These are phyloP conservation scores for Tiliqua scincoides DNA, from an alignment of 2,113 vertebrate species.

Conservation along the genomic window DNA sequence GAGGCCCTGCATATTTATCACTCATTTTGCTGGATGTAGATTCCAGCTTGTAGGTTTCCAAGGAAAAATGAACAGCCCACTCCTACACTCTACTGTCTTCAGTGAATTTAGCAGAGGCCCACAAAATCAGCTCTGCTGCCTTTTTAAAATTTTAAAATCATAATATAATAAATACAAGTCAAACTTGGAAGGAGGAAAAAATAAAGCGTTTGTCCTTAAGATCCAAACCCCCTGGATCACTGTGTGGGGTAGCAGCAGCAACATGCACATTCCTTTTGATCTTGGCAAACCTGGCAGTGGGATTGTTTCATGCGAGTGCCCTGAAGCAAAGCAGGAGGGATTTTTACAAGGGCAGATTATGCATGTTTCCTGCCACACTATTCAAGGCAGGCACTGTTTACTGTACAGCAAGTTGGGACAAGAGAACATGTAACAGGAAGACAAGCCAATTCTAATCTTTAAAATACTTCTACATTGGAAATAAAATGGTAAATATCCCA, in stretches of 20 bases:
- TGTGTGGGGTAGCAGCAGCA: background rate
- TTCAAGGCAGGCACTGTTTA: background rate
- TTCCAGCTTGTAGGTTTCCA: background rate
- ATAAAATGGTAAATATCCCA: background rate
- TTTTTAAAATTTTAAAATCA: too few relatives aligned
- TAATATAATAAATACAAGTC: too few relatives aligned
- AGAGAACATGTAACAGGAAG: background rate
- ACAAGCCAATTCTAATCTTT: background rate
- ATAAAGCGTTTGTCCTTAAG: background rate
- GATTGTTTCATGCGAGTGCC: conserved; percentile 20
- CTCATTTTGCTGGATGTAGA: background rate
- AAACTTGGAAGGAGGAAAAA: too few relatives aligned
- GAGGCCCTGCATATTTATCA: background rate
- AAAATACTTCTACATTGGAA: background rate
- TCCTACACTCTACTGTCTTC: background rate
- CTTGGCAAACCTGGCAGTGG: background rate
- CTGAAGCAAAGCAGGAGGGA: background rate
- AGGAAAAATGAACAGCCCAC: background rate
- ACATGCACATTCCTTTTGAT: conserved; percentile 7
- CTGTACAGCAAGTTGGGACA: background rate
- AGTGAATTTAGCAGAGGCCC: background rate
- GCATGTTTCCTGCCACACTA: background rate
- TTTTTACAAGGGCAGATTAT: background rate
- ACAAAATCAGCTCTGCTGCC: conserved; percentile 8
- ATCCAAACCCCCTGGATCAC: conserved; percentile 13